Evolutionary conservation across 2,797 vertebrate genomes (phyloP).

Genomic region (Distichodus sexfasciatus): DNA sequence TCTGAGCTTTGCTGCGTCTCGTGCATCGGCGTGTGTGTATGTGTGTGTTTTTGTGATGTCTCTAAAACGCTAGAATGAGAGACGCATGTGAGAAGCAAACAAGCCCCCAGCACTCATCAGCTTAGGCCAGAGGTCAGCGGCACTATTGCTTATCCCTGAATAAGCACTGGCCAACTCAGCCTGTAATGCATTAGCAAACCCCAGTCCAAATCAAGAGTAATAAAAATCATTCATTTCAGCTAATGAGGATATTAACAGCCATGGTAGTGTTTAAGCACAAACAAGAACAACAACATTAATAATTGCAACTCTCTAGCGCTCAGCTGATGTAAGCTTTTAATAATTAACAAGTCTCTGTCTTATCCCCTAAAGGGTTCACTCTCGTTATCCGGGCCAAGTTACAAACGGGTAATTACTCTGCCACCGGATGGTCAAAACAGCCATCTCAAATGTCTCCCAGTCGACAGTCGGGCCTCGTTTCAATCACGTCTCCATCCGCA

Average conservation of each 20-base stretch:
- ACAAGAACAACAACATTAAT: slow-evolving; percentile 85
- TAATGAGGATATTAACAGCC: slow-evolving; percentile 84
- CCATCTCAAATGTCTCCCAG: slow-evolving; percentile 62
- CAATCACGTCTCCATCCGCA: slow-evolving; percentile 61
- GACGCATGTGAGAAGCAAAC: slow-evolving; percentile 4
- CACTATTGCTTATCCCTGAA: slow-evolving; percentile 61
- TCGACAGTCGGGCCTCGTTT: slow-evolving; percentile 62
- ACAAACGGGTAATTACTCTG: slow-evolving; percentile 79
- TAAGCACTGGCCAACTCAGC: slow-evolving; percentile 67
- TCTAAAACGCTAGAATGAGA: neutral
- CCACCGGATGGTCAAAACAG: slow-evolving; percentile 76
- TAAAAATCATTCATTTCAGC: slow-evolving; percentile 82
- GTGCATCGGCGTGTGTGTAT: neutral
- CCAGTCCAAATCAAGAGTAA: slow-evolving; percentile 79
- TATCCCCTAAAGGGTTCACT: slow-evolving; percentile 74
- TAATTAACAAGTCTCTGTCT: slow-evolving; percentile 85
- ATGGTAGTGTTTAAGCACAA: slow-evolving; percentile 82
- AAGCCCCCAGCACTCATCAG: slow-evolving; percentile 48
- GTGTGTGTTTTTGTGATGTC: neutral
- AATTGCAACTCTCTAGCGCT: slow-evolving; percentile 80
- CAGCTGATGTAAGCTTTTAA: slow-evolving; percentile 83
- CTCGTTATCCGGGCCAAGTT: slow-evolving; percentile 81
- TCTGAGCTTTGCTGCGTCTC: neutral
- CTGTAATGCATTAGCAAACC: slow-evolving; percentile 73
- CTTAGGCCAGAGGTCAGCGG: slow-evolving; percentile 43